Percentiles rank a stretch among this genome's conserved stretches.
Conservation (phyloP, 1,140 invertebrate genomes). For the Artemia franciscana region DNA sequence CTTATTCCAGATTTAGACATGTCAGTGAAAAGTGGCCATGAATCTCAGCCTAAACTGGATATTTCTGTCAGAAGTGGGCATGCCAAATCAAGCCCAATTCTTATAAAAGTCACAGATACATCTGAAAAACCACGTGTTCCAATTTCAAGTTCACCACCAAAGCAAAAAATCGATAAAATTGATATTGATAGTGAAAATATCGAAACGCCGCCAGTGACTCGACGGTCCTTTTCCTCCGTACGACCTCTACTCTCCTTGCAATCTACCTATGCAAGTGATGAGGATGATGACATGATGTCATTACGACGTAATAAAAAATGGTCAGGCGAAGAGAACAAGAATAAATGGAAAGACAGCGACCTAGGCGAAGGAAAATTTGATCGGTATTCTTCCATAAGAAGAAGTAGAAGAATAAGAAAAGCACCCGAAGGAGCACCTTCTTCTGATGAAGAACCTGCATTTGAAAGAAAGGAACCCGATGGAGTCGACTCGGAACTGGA, state of each 20-base stretch:
- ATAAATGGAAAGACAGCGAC: constrained; percentile 17
- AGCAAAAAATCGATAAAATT: constrained; percentile 31
- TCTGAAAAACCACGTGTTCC: constrained; percentile 13
- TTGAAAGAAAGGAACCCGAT: constrained; percentile 9
- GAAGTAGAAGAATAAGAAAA: constrained; percentile 56
- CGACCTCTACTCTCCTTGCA: constrained; percentile 12
- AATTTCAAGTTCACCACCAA: constrained; percentile 10
- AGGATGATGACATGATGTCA: constrained; percentile 5
- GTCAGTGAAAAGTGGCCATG: background rate
- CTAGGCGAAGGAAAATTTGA: constrained; percentile 47
- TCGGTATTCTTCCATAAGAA: constrained; percentile 47
- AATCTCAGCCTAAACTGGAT: background rate
- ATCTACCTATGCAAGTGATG: constrained; percentile 6
- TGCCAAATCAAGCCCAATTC: background rate
- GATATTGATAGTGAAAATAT: constrained; percentile 76
- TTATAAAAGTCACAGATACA: constrained; percentile 10
- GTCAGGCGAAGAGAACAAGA: constrained; percentile 4
- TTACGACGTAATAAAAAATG: constrained; percentile 5
- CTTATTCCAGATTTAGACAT: background rate
- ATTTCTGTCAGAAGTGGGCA: background rate
- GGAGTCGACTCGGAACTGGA: constrained; percentile 6
- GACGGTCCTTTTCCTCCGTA: constrained; percentile 31
- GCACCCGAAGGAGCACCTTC: constrained; percentile 26
- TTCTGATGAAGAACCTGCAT: constrained; percentile 1
- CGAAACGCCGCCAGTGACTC: constrained; percentile 56